Base-by-base conservation (phyloP, 2,888 invertebrate species). In the Acronicta alni region DNA sequence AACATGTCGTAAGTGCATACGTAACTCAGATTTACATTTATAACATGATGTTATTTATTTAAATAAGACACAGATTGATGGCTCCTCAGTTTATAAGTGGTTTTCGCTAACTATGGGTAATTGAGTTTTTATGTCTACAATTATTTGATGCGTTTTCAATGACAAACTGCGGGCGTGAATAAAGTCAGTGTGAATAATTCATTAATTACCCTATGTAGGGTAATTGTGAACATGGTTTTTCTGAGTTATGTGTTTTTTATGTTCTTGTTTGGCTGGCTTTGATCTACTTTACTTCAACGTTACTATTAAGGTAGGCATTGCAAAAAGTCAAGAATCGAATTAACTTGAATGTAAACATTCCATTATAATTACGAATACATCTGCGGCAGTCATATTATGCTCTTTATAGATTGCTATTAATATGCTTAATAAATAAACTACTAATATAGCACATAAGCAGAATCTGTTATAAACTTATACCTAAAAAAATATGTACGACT, bases 61-160 rank as follows among this genome's bases (percentile, higher is more conserved):
- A 70, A 69, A 72, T 69, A 45, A 60, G 52, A 57, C 54, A 65
- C 51, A 65, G 69, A 73, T 73, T 73, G 54, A 72, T 69, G 53
- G 44, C 41, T 56, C 37, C 7, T 52, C 35, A 7, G 52, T 47
- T 42, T 55, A 54, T 66, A 61, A 73, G 69, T 72, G 74, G 73
- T 64, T 71, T 68, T 68, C 59, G 39, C 71, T 71, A 54, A 54
- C 39, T 68, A 71, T 26, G 52, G 64, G 9, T 71, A 55, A 72
- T 71, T 72, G 57, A 64, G 54, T 59, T 72, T 71, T 71, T 67
- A 72, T 67, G 38, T 20, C 10, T 23, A 57, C 51, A 72, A 72
- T 68, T 67, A 72, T 45, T 41, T 49, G 59, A 55, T 52, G 59
- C 15, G 60, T 66, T 70, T 47, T 52, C 72, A 68, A 68, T 68